Evolutionary conservation across 2,797 vertebrate species (phyloP).

Genomic region (Tarsius wallacei): DNA sequence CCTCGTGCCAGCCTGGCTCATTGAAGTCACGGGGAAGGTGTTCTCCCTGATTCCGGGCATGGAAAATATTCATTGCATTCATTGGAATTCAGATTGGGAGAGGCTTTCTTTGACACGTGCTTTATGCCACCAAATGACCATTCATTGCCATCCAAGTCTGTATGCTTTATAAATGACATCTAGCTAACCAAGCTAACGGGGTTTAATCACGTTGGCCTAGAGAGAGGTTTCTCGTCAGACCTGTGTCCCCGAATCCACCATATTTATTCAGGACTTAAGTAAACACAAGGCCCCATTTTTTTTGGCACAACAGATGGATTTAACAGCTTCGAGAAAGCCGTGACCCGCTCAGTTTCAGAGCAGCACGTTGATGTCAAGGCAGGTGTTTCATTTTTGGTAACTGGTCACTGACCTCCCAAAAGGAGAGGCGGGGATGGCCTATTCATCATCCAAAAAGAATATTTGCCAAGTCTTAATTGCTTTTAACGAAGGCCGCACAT

Average conservation of each 20-base stretch:
- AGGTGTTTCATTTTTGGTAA: conserved; percentile 89
- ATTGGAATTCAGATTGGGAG: conserved; percentile 7
- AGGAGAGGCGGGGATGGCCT: conserved; percentile 84
- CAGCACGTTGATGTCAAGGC: conserved; percentile 82
- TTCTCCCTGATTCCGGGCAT: conserved; percentile 31
- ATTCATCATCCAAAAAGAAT: conserved; percentile 83
- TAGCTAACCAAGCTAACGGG: conserved; percentile 64
- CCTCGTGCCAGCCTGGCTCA: neutral
- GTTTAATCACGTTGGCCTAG: conserved; percentile 78
- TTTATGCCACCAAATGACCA: conserved; percentile 64
- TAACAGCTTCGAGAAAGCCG: conserved; percentile 86
- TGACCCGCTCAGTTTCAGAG: conserved; percentile 70
- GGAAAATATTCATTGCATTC: conserved; percentile 45
- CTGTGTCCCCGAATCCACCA: conserved; percentile 74
- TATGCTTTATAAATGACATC: conserved; percentile 72
- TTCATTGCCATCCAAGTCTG: conserved; percentile 32
- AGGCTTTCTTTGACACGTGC: conserved; percentile 27
- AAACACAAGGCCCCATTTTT: conserved; percentile 83
- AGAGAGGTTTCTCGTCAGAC: conserved; percentile 80
- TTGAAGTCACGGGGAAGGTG: neutral
- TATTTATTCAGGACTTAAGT: conserved; percentile 88
- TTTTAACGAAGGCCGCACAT: conserved; percentile 82
- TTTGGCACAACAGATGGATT: conserved; percentile 81
- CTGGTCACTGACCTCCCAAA: conserved; percentile 85
- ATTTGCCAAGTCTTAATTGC: conserved; percentile 87